Evolutionary conservation across 92 coral and sea anemone genomes (phyloP), one percentile per base, ranked within the genome.

Genomic region (Paramuricea clavata): DNA sequence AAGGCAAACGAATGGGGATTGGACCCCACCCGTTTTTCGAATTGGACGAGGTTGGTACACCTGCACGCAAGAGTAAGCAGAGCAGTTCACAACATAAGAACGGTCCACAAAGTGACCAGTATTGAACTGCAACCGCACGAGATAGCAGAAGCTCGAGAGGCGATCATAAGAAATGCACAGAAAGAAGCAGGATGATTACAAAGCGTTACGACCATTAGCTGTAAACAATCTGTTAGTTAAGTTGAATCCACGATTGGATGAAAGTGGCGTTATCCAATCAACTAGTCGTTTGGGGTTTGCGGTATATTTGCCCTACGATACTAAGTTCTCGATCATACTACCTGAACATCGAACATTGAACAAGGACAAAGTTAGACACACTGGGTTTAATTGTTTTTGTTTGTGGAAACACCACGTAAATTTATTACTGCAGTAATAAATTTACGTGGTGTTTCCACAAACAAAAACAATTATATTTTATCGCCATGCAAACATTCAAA

Each of bases 81-180:
- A 49, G 89, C 42, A 10, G 30, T 83, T 19, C 76, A 62, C 83
- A 87, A 89, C 78, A 76, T 77, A 21, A 73, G 41, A 78, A 17
- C 19, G 1, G 74, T 27, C 25, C 35, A 42, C 28, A 74, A 31
- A 36, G 69, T 39, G 47, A 74, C 49, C 56, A 83, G 85, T 50
- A 43, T 43, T 15, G 92, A 62, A 43, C 86, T 91, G 81, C 85
- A 25, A 21, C 89, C 89, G 56, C 74, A 78, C 0, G 93, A 87
- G 81, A 64, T 87, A 77, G 39, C 64, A 16, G 86, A 87, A 23
- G 85, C 91, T 32, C 86, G 83, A 83, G 88, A 34, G 31, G 87
- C 76, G 25, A 86, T 88, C 47, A 71, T 91, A 64, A 41, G 87
- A 8, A n/a, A 61, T 30, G 86, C 92, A n/a, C 94, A 92, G 89